Conservation (phyloP, 2,888 invertebrate species). For the Nycteola revayana region DNA sequence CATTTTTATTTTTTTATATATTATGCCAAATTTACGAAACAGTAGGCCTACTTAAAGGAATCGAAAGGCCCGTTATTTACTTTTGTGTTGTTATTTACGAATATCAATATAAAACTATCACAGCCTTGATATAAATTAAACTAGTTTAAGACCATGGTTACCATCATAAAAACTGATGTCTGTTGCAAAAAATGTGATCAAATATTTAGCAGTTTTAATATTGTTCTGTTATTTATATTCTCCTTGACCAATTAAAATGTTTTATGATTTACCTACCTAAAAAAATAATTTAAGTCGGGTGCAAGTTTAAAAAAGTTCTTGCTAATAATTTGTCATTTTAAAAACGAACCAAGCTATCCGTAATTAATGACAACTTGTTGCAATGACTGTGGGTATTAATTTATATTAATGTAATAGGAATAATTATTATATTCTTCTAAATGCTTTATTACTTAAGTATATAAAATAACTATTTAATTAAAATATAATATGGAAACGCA, state of each 20-base stretch:
- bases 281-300: constrained; percentile 40
- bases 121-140: too few relatives aligned
- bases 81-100: too few relatives aligned
- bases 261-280: constrained; percentile 12
- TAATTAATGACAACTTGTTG: constrained; percentile 72
- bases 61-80: too few relatives aligned
- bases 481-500: constrained; percentile 25
- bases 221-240: constrained; percentile 1
- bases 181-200: too few relatives aligned
- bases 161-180: too few relatives aligned
- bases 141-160: too few relatives aligned
- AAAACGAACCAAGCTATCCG: constrained; percentile 1
- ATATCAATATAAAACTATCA: too few relatives aligned
- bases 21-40: too few relatives aligned
- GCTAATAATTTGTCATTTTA: constrained; percentile 74
- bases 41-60: too few relatives aligned
- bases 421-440: constrained; percentile 7
- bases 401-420: constrained; percentile 25
- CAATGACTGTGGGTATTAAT: constrained; percentile 62
- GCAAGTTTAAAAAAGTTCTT: constrained; percentile 49
- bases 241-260: constrained; percentile 1
- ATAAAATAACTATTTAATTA: constrained; percentile 24
- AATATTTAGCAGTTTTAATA: too few relatives aligned
- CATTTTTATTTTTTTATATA: too few relatives aligned
- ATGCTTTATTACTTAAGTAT: constrained; percentile 12